phyloP scores from a whole-genome alignment of 2,113 vertebrate species.

The Carassius auratus region DNA sequence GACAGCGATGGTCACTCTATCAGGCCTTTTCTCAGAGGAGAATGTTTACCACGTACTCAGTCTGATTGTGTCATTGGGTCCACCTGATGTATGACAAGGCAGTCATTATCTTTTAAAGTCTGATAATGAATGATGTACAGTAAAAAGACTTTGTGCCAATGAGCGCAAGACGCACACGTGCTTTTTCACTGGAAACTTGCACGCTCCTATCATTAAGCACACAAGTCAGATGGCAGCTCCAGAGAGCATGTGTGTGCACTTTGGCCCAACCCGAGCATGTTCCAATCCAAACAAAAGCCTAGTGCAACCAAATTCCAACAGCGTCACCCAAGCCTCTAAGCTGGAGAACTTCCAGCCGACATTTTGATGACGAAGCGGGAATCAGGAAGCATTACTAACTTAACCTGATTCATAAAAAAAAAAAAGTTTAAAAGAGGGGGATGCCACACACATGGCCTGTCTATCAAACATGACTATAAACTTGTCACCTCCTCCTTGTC shows the following conservation, averaged over 20 bases:
- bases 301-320: slow-evolving; percentile 64
- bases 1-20: background rate
- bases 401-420: slow-evolving; percentile 44
- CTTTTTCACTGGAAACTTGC: slow-evolving; percentile 55
- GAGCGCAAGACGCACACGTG: slow-evolving; percentile 57
- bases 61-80: slow-evolving; percentile 63
- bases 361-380: slow-evolving; percentile 61
- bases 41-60: slow-evolving; percentile 49
- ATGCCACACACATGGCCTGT: slow-evolving; percentile 62
- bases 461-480: slow-evolving; percentile 67
- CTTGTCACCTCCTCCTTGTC: slow-evolving; percentile 58
- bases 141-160: slow-evolving; percentile 50
- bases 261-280: slow-evolving; percentile 73
- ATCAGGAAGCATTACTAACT: slow-evolving; percentile 54
- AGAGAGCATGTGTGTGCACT: slow-evolving; percentile 67
- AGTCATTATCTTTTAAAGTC: slow-evolving; percentile 71
- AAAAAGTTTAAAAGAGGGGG: background rate
- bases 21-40: slow-evolving; percentile 52
- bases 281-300: slow-evolving; percentile 76
- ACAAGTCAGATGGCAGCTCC: slow-evolving; percentile 28
- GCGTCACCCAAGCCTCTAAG: slow-evolving; percentile 58
- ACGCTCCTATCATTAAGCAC: slow-evolving; percentile 66
- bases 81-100: slow-evolving; percentile 63
- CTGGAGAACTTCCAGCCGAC: slow-evolving; percentile 48
- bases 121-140: slow-evolving; percentile 67